phyloP scores from a whole-genome alignment of 2,888 invertebrate genomes.

The Monoplex corrugatus region DNA sequence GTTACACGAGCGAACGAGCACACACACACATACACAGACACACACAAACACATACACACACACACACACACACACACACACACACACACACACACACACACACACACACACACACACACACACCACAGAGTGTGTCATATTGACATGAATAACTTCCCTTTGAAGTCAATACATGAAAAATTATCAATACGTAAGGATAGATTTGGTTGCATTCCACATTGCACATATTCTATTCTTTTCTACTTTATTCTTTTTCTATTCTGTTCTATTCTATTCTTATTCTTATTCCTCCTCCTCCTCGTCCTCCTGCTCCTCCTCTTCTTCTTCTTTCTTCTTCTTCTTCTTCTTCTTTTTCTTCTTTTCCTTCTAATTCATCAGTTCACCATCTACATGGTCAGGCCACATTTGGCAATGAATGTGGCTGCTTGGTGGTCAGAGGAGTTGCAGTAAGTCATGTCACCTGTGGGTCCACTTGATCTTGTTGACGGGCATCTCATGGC shows the following conservation, averaged over 20 bases:
- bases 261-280: not conserved
- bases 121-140: not conserved
- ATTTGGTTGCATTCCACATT: too few species aligned
- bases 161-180: too few species aligned
- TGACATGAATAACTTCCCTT: too few species aligned
- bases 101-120: slow-evolving; percentile 8
- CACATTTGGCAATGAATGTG: too few species aligned
- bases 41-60: slow-evolving; percentile 26
- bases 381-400: too few species aligned
- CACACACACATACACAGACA: not conserved
- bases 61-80: slow-evolving; percentile 38
- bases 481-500: too few species aligned
- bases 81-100: slow-evolving; percentile 35
- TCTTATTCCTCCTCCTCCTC: not conserved
- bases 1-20: too few species aligned
- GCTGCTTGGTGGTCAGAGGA: too few species aligned
- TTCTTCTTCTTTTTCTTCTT: not conserved
- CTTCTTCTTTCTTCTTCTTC: slow-evolving; percentile 20
- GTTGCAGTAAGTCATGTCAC: too few species aligned
- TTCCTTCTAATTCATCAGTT: not conserved
- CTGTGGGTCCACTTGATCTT: too few species aligned
- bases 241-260: not conserved
- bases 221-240: too few species aligned
- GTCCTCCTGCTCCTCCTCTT: not conserved
- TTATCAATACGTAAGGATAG: too few species aligned